Conservation (phyloP, 2,888 invertebrate species). For the Heteromurus nitidus region DNA sequence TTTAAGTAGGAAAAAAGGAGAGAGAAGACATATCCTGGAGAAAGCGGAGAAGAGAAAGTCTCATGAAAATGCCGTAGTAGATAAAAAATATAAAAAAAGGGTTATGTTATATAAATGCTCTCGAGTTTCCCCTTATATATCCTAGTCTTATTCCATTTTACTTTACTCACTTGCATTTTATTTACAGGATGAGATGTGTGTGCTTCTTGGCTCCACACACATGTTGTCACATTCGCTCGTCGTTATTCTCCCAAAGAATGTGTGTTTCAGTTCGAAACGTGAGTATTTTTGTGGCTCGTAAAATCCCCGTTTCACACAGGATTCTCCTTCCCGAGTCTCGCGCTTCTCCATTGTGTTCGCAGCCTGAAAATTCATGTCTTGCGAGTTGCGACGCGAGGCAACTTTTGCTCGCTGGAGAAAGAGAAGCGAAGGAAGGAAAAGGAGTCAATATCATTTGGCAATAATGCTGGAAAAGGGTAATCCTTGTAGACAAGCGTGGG, state of each 20-base stretch:
- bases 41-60: neutral
- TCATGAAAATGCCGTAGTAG: slow-evolving; percentile 4
- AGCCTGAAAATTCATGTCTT: neutral
- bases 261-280: neutral
- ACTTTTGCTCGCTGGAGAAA: neutral
- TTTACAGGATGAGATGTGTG: slow-evolving; percentile 25
- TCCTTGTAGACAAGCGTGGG: neutral
- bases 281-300: slow-evolving; percentile 47
- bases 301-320: slow-evolving; percentile 14
- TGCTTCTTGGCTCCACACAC: slow-evolving; percentile 13
- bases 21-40: too few species aligned
- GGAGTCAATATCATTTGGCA: slow-evolving; percentile 13
- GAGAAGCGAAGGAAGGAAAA: neutral
- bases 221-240: slow-evolving; percentile 50
- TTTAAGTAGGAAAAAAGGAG: too few species aligned
- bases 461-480: neutral
- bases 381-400: neutral
- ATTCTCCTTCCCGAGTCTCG: neutral
- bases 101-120: neutral
- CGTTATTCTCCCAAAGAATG: slow-evolving; percentile 16
- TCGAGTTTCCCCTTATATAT: slow-evolving; percentile 15
- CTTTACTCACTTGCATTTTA: slow-evolving; percentile 41
- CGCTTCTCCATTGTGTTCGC: neutral
- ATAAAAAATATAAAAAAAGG: slow-evolving; percentile 18
- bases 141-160: slow-evolving; percentile 38